These are phyloP conservation scores for Priocnemis perturbator DNA, from an alignment of 2,888 invertebrate species.

Conservation along the genomic window DNA sequence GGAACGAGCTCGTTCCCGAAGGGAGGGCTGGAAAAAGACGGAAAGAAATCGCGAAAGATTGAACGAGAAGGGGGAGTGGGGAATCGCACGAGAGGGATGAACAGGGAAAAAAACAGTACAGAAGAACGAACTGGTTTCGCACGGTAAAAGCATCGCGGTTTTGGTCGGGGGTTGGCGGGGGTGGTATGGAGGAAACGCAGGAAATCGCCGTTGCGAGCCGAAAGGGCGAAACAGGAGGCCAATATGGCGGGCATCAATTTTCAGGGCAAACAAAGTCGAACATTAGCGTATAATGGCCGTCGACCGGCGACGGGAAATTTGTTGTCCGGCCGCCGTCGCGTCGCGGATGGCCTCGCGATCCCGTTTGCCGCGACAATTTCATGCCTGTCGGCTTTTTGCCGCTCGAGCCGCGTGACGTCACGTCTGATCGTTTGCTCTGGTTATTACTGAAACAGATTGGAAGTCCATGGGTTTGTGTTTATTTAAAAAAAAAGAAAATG, in stretches of 20 bases:
- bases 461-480: slow-evolving; percentile 49
- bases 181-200: slow-evolving; percentile 8
- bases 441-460: slow-evolving; percentile 60
- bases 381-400: slow-evolving; percentile 31
- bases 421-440: slow-evolving; percentile 56
- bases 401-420: slow-evolving; percentile 53
- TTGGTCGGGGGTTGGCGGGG: background rate
- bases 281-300: slow-evolving; percentile 55
- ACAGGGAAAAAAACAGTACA: background rate
- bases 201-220: slow-evolving; percentile 23
- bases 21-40: background rate
- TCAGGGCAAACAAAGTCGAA: slow-evolving; percentile 55
- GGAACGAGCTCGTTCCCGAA: background rate
- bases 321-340: slow-evolving; percentile 34
- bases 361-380: slow-evolving; percentile 42
- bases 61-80: background rate
- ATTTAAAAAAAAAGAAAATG: slow-evolving; percentile 34
- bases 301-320: slow-evolving; percentile 19
- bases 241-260: slow-evolving; percentile 54
- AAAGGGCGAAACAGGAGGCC: slow-evolving; percentile 20
- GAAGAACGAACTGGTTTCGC: background rate
- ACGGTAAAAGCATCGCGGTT: background rate
- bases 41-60: background rate
- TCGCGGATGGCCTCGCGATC: background rate
- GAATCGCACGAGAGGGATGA: background rate